Base-by-base conservation (phyloP, 2,888 invertebrate genomes). In the Criorhina ranunculi region DNA sequence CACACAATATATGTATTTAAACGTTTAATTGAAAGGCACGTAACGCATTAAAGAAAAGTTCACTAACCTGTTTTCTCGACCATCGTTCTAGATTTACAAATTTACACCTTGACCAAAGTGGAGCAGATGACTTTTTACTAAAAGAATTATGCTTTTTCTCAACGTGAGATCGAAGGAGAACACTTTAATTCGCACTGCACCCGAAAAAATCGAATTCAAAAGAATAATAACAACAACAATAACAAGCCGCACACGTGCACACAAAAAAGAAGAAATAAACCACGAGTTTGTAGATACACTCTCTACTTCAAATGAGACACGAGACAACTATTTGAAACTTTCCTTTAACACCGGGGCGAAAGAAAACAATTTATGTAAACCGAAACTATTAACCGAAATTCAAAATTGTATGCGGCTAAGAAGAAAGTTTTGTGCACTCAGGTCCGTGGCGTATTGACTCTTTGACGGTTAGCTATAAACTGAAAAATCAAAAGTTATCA, bases 61-160 rank as follows among this genome's bases (percentile, higher is more conserved):
- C 64, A 83, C 79, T 83, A 79, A 83, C 83, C 83, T 83, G 83
- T 79, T 83, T 83, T 83, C 79, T 83, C 79, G 57, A 83, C 83
- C 83, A 83, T 83, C 67, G 83, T 79, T 67, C 44, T 73, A 73
- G 73, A 78, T 57, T 33, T 19, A 55, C 73, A 62, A 57, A 49
- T 78, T 72, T 60, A 67, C 77, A 60, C 42, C 62, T 79, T 81
- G 49, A 57, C 73, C 49, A 69, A 79, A 62, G 57, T 76, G 44
- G 67, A 75, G 15, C 60, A 60, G 59, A 35, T 73, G 51, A 44
- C 64, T 46, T 64, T 79, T 64, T 79, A 11, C n/a, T 12, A 6
- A 29, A 64, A 31, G 24, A 59, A 35, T 53, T 42, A 55, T 31
- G 31, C 7, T 46, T 42, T 35, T 49, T 60, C 40, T 66, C 24